Conservation (phyloP, 2,888 invertebrate genomes). For the Morpho helenor region DNA sequence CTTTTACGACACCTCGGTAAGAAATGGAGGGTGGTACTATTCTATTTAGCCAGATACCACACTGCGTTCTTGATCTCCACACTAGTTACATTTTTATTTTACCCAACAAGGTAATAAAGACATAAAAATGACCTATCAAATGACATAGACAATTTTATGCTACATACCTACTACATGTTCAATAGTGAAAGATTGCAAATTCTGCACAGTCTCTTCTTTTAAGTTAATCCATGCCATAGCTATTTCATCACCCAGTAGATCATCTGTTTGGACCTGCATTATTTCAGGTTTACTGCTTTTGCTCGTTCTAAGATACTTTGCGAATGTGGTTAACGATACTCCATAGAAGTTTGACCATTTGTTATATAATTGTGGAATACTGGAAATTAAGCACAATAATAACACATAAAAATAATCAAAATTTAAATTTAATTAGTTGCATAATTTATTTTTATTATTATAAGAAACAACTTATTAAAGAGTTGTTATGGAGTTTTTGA, state of each 20-base stretch:
- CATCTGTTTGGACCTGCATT: slow-evolving; percentile 69
- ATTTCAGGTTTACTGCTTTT: slow-evolving; percentile 85
- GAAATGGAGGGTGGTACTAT: too few relatives aligned
- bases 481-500: too few relatives aligned
- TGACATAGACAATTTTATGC: too few relatives aligned
- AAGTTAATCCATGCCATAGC: slow-evolving; percentile 85
- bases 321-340: slow-evolving; percentile 86
- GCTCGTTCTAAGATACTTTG: slow-evolving; percentile 79
- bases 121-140: too few relatives aligned
- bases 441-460: too few relatives aligned
- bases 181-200: slow-evolving; percentile 80
- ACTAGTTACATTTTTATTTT: too few relatives aligned
- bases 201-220: slow-evolving; percentile 76
- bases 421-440: neutral
- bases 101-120: too few relatives aligned
- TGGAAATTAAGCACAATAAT: slow-evolving; percentile 33
- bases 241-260: slow-evolving; percentile 82
- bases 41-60: too few relatives aligned
- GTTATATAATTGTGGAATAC: slow-evolving; percentile 82
- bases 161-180: slow-evolving; percentile 78
- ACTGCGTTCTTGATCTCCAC: too few relatives aligned
- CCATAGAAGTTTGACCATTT: slow-evolving; percentile 91
- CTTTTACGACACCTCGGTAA: too few relatives aligned
- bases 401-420: neutral
- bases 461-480: too few relatives aligned